A percentile compares a stretch with the other conserved stretches of the same genome.
Evolutionary conservation across 2,888 invertebrate genomes (phyloP).

Genomic region (Drosophila cognata): DNA sequence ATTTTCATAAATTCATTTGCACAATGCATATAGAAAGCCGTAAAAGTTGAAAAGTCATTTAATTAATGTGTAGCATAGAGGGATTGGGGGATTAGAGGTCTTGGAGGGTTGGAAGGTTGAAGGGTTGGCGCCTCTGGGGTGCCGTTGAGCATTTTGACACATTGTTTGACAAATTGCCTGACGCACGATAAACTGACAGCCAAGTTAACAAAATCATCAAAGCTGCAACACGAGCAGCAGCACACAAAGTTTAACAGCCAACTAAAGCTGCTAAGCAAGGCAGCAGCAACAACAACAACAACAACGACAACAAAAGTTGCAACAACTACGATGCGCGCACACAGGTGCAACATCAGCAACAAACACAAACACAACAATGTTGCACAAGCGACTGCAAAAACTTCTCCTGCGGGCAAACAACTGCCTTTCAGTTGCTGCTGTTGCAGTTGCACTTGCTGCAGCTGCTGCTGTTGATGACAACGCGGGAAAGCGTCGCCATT

Average conservation of each 20-base stretch:
- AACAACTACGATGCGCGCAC: neutral
- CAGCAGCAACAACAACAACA: slow-evolving; percentile 32
- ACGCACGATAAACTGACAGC: slow-evolving; percentile 59
- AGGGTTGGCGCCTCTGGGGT: neutral
- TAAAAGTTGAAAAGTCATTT: slow-evolving; percentile 70
- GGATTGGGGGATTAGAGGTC: neutral
- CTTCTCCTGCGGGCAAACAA: slow-evolving; percentile 38
- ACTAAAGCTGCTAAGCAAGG: slow-evolving; percentile 61
- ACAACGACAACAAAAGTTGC: slow-evolving; percentile 25
- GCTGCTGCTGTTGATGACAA: slow-evolving; percentile 55
- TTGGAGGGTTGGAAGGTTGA: neutral
- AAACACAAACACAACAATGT: slow-evolving; percentile 64
- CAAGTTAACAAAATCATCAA: slow-evolving; percentile 75
- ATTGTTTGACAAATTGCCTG: slow-evolving; percentile 81
- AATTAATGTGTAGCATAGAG: slow-evolving; percentile 63
- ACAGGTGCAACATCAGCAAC: slow-evolving; percentile 53
- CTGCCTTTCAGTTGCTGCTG: slow-evolving; percentile 9
- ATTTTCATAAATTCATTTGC: slow-evolving; percentile 69
- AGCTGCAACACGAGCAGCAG: slow-evolving; percentile 46
- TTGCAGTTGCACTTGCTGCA: slow-evolving; percentile 10
- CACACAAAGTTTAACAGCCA: slow-evolving; percentile 66
- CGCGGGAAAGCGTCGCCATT: slow-evolving; percentile 62
- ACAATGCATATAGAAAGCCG: slow-evolving; percentile 52
- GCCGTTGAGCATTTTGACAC: slow-evolving; percentile 68
- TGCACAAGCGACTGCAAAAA: slow-evolving; percentile 49